phyloP scores from a whole-genome alignment of 1,140 invertebrate species.

The Drosophila takahashii region DNA sequence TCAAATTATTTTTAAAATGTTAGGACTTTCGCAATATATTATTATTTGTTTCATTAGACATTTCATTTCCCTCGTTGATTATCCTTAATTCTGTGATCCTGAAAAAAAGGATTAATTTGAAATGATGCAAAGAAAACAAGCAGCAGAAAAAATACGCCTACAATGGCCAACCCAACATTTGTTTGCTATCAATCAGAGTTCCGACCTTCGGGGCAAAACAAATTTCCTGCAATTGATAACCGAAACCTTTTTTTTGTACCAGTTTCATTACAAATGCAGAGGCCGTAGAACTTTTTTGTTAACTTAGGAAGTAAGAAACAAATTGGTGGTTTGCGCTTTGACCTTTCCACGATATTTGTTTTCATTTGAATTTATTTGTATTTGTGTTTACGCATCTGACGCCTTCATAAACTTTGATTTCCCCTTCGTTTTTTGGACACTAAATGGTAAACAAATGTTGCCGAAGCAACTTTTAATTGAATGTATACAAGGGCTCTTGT shows the following conservation, averaged over 20 bases:
- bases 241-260: constrained; percentile 46
- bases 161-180: constrained; percentile 23
- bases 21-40: neutral
- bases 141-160: neutral
- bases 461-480: constrained; percentile 72
- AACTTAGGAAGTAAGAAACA: constrained; percentile 10
- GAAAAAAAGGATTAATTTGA: constrained; percentile 34
- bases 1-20: neutral
- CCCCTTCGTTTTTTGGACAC: constrained; percentile 16
- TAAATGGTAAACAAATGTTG: constrained; percentile 75
- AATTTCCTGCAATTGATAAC: constrained; percentile 62
- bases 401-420: constrained; percentile 70
- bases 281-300: constrained; percentile 10
- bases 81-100: neutral
- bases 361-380: constrained; percentile 35
- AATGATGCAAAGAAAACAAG: constrained; percentile 41
- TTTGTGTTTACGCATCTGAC: constrained; percentile 53
- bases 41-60: constrained; percentile 1
- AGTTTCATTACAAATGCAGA: constrained; percentile 65
- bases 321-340: constrained; percentile 22
- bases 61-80: neutral
- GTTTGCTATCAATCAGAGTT: constrained; percentile 69
- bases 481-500: constrained; percentile 51
- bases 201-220: constrained; percentile 35
- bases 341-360: constrained; percentile 45